phyloP scores from a whole-genome alignment of 1,140 invertebrate species.

The Pseudomyrmex concolor region DNA sequence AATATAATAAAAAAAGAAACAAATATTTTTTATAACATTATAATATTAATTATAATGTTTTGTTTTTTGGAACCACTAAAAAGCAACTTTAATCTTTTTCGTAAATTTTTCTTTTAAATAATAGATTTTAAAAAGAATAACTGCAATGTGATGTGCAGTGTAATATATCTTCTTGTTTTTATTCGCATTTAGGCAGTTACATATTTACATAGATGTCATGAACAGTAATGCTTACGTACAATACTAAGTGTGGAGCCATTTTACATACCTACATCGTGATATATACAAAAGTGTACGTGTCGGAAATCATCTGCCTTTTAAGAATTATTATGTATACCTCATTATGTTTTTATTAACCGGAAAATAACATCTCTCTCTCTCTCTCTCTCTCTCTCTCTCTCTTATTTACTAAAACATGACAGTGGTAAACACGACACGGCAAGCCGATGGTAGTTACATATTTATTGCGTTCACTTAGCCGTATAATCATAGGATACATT shows the following conservation, averaged over 20 bases:
- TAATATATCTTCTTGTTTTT: conserved; percentile 73
- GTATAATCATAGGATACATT: conserved; percentile 13
- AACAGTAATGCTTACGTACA: conserved; percentile 79
- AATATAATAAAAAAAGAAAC: neutral
- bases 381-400: too few relatives aligned
- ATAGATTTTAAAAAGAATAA: conserved; percentile 19
- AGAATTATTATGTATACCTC: conserved; percentile 14
- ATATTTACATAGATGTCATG: conserved; percentile 84
- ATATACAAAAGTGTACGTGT: conserved; percentile 79
- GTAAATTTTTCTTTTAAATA: neutral
- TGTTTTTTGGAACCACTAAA: too few relatives aligned
- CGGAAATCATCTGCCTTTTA: conserved; percentile 32
- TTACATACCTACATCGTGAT: conserved; percentile 79
- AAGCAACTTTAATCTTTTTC: too few relatives aligned
- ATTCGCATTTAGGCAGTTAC: conserved; percentile 82
- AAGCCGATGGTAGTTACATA: conserved; percentile 12
- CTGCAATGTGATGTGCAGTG: conserved; percentile 66
- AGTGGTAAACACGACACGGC: conserved; percentile 22
- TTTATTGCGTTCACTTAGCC: conserved; percentile 8
- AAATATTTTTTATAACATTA: too few relatives aligned
- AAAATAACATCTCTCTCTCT: conserved; percentile 48
- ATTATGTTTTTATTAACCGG: conserved; percentile 26
- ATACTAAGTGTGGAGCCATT: conserved; percentile 72
- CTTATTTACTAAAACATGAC: conserved; percentile 50
- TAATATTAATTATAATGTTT: too few relatives aligned